Conservation (phyloP, 2,797 vertebrate genomes). For the Peromyscus nudipes region DNA sequence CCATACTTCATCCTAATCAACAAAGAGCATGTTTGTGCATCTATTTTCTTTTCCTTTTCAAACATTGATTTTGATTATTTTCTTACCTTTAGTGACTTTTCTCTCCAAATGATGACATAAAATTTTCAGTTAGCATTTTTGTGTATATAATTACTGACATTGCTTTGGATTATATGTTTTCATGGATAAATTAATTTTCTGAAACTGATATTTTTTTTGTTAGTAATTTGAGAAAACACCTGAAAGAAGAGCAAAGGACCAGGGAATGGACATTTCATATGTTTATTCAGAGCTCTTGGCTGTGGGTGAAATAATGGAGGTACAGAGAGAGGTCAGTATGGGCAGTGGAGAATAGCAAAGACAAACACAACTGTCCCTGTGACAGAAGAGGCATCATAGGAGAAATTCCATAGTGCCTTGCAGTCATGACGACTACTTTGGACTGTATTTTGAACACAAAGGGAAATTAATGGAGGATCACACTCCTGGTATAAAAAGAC, state of each 20-base stretch:
- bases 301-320: neutral
- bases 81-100: neutral
- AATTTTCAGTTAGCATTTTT: neutral
- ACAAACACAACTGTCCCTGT: neutral
- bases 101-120: neutral
- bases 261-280: neutral
- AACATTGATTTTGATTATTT: conserved; percentile 9
- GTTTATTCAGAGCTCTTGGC: neutral
- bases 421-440: neutral
- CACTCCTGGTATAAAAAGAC: neutral
- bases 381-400: neutral
- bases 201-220: neutral
- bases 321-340: neutral
- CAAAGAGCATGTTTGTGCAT: neutral
- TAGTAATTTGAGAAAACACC: neutral
- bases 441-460: neutral
- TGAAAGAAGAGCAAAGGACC: neutral
- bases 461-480: neutral
- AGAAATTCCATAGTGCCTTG: neutral
- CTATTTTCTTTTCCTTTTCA: neutral
- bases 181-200: neutral
- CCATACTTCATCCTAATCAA: neutral
- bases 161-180: neutral
- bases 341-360: neutral
- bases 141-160: neutral